A percentile compares a stretch with the other conserved stretches of the same genome.
These are phyloP conservation scores for Gymnoscopelus braueri DNA, from an alignment of 2,797 vertebrate genomes.

Conservation along the genomic window DNA sequence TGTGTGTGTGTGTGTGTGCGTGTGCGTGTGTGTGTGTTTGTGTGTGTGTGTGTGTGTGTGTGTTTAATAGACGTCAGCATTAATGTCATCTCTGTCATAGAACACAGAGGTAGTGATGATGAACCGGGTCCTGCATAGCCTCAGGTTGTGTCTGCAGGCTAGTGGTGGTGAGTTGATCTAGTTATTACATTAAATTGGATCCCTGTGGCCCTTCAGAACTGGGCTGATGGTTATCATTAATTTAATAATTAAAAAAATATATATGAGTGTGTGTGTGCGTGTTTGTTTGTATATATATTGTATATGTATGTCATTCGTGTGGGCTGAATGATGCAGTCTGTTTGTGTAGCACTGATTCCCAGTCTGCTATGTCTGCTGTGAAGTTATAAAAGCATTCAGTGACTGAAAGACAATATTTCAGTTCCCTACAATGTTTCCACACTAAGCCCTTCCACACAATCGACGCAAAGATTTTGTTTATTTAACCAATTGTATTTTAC, in stretches of 20 bases:
- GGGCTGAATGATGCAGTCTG: no score
- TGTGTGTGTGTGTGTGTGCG: slow-evolving; percentile 21
- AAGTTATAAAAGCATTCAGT: no score
- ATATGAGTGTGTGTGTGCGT: neutral
- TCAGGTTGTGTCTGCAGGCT: slow-evolving; percentile 43
- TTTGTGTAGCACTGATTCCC: no score
- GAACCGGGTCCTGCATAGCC: slow-evolving; percentile 16
- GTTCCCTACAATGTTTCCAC: no score
- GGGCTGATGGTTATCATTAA: slow-evolving; percentile 1
- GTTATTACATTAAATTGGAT: slow-evolving; percentile 46
- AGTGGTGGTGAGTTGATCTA: slow-evolving; percentile 40
- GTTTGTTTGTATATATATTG: neutral
- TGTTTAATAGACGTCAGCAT: slow-evolving; percentile 30
- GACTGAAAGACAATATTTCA: no score
- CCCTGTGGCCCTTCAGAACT: slow-evolving; percentile 6
- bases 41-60: slow-evolving; percentile 21
- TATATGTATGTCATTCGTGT: no score
- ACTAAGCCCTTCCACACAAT: no score
- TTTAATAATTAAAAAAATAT: neutral
- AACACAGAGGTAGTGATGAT: slow-evolving; percentile 43
- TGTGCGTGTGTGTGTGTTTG: slow-evolving; percentile 10
- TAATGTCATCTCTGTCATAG: slow-evolving; percentile 43
- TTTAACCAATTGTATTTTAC: no score
- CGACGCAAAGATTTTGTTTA: no score
- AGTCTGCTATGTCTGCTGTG: no score